phyloP scores from a whole-genome alignment of 2,113 vertebrate species.

The Leptobrachium ailaonicum region DNA sequence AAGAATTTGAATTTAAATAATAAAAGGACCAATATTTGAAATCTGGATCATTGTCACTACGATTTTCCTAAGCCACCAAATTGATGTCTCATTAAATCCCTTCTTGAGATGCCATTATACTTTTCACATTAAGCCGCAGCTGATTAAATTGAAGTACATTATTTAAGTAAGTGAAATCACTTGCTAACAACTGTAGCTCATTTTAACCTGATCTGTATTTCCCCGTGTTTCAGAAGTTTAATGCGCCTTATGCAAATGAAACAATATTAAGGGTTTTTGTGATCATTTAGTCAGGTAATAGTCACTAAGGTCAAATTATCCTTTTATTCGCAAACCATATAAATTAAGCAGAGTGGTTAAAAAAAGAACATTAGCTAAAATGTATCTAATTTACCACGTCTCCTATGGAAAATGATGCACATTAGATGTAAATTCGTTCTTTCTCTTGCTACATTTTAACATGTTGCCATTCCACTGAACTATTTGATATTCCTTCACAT shows the following conservation, averaged over 20 bases:
- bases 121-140: constrained; percentile 58
- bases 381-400: neutral
- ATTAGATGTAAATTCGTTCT: neutral
- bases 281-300: constrained; percentile 57
- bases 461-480: neutral
- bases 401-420: neutral
- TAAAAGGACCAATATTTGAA: constrained; percentile 17
- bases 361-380: neutral
- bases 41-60: constrained; percentile 21
- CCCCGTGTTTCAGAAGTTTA: constrained; percentile 62
- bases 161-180: constrained; percentile 65
- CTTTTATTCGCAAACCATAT: constrained; percentile 18
- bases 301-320: constrained; percentile 29
- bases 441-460: too few species aligned
- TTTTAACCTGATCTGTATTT: constrained; percentile 63
- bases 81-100: constrained; percentile 56
- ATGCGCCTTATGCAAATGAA: constrained; percentile 60
- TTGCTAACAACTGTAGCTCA: constrained; percentile 57
- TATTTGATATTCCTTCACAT: neutral
- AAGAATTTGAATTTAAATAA: constrained; percentile 27
- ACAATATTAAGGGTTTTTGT: constrained; percentile 58
- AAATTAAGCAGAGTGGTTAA: constrained; percentile 20
- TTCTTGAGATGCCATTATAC: constrained; percentile 59
- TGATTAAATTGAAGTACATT: constrained; percentile 64
- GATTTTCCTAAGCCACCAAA: constrained; percentile 41